Evolutionary conservation across 2,888 invertebrate genomes (phyloP), one percentile per base, ranked within the genome.

Genomic region (Drosophila differens): DNA sequence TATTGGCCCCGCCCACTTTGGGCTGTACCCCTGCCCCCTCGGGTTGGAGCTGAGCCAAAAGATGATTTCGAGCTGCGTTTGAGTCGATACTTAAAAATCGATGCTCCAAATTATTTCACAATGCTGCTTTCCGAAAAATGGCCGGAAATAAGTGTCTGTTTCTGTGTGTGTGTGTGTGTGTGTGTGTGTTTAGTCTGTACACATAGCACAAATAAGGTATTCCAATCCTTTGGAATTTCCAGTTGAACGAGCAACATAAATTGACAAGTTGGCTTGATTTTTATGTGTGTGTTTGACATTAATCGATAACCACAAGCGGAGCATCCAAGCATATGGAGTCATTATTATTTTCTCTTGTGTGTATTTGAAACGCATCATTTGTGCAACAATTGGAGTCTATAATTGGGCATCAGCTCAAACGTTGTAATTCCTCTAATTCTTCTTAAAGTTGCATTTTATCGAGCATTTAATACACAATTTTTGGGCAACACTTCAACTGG

Each of bases 21-120:
- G n/a, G 49, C 25, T 25, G 25, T 25, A 25, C 25, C 25, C 25
- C 25, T 25, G 25, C 3, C 53, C 4, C 52, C 19, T 19, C 30
- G 55, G 12, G 28, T 39, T 57, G 39, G 47, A 25, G 22, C 9
- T 39, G 28, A 64, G 35, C 22, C 59, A 58, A 68, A 65, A 70
- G 54, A 66, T 70, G 76, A 67, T 75, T 75, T 72, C 59, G 61
- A 64, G 68, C 51, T 64, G 58, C 65, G 51, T 72, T 76, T 72
- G 67, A 70, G 67, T 37, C 55, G 58, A 79, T 67, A 76, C 71
- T 71, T 71, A 68, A 67, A 78, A 78, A 80, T 78, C 80, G 80
- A 78, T 78, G 70, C 66, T 51, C 67, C 58, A 78, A 79, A 78
- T 78, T 75, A 78, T 78, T 76, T 76, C 76, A 71, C 80, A 79